Conservation (phyloP, 64 coral and sea anemone genomes). For the Pachyseris speciosa region DNA sequence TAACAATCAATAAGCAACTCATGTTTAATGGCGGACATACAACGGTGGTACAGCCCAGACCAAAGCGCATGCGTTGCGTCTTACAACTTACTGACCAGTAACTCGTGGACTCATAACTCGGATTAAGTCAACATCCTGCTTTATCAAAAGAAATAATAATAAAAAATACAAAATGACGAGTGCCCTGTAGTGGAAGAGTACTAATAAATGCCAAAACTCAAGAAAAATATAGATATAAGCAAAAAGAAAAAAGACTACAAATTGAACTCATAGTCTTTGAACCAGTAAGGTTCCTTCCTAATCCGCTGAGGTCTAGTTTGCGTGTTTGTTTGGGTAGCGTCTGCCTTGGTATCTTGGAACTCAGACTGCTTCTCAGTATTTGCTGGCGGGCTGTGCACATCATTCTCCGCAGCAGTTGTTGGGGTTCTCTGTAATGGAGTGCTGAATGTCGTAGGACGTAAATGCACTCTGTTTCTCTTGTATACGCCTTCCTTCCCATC, state of each 20-base stretch:
- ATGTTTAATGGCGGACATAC: no score
- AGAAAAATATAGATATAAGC: background rate
- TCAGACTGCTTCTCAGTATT: background rate
- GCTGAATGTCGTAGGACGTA: conserved; percentile 4
- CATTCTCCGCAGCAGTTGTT: background rate
- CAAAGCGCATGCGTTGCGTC: no score
- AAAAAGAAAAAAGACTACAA: background rate
- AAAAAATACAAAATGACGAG: no score
- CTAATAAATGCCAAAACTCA: no score
- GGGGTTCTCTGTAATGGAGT: background rate
- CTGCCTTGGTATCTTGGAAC: background rate
- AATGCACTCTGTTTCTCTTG: conserved; percentile 24
- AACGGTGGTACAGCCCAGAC: no score
- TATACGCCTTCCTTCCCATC: background rate
- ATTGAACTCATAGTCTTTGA: background rate
- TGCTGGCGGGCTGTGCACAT: background rate
- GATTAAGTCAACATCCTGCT: background rate
- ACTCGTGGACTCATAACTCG: no score
- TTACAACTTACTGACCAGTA: no score
- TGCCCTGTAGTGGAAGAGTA: background rate
- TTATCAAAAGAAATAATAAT: background rate
- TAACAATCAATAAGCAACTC: no score
- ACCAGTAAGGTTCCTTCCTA: background rate
- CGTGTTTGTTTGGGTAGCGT: background rate
- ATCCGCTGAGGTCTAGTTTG: background rate